Evolutionary conservation across 2,113 vertebrate genomes (phyloP).

Genomic region (Phaethornis superciliosus): DNA sequence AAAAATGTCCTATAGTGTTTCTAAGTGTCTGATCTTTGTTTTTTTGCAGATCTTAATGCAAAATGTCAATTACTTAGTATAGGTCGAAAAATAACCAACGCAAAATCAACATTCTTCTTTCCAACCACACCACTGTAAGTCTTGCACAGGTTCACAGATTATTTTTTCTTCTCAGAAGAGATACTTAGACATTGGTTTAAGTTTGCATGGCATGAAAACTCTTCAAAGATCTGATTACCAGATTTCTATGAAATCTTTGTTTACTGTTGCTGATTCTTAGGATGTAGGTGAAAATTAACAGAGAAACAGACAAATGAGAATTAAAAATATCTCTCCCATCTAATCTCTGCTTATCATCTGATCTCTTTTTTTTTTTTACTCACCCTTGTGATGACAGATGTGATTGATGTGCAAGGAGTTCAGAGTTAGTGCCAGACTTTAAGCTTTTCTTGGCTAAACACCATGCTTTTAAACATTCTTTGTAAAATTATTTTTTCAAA

Average conservation of each 20-base stretch:
- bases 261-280: not conserved
- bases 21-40: not conserved
- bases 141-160: not conserved
- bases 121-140: not conserved
- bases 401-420: not conserved
- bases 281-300: not conserved
- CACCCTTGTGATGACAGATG: not conserved
- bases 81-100: not conserved
- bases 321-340: not conserved
- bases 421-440: not conserved
- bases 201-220: not conserved
- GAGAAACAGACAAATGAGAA: not conserved
- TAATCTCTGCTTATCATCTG: not conserved
- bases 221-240: not conserved
- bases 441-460: not conserved
- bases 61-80: not conserved
- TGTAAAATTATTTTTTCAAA: slow-evolving; percentile 4
- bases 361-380: not conserved
- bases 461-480: not conserved
- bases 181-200: not conserved
- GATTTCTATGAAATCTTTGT: not conserved
- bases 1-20: not conserved
- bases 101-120: not conserved
- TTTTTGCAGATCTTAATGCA: not conserved
- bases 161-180: not conserved